Conservation (phyloP, 2,797 vertebrate species). For the Acrossocheilus fasciatus region DNA sequence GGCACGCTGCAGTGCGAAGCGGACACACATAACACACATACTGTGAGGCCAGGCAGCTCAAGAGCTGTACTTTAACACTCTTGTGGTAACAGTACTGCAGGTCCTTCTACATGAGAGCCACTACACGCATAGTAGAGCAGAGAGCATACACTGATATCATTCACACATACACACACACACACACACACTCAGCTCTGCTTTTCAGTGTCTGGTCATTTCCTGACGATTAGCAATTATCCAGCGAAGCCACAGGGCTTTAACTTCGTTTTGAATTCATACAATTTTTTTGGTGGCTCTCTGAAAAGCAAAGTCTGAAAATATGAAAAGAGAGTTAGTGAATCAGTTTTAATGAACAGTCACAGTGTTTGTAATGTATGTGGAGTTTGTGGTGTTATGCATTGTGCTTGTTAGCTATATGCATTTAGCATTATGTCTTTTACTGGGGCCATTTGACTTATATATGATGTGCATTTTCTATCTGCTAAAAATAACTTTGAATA, state of each 20-base stretch:
- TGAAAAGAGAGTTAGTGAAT: background rate
- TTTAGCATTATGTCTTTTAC: background rate
- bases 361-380: background rate
- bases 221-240: slow-evolving; percentile 22
- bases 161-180: slow-evolving; percentile 19
- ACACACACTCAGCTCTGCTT: background rate
- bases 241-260: slow-evolving; percentile 2
- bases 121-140: slow-evolving; percentile 47
- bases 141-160: slow-evolving; percentile 49
- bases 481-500: background rate
- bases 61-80: slow-evolving; percentile 53
- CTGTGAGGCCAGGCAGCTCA: slow-evolving; percentile 36
- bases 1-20: slow-evolving; percentile 61
- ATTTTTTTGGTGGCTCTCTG: background rate
- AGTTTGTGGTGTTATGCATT: background rate
- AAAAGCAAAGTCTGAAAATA: background rate
- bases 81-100: slow-evolving; percentile 67
- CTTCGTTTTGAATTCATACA: background rate
- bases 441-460: background rate
- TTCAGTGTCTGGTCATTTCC: slow-evolving; percentile 26
- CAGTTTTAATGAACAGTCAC: slow-evolving; percentile 2
- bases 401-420: background rate
- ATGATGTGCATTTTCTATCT: slow-evolving; percentile 8
- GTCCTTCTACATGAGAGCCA: slow-evolving; percentile 57
- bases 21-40: slow-evolving; percentile 52